These are phyloP conservation scores for Meloe dianella DNA, from an alignment of 2,888 invertebrate species.

Conservation along the genomic window DNA sequence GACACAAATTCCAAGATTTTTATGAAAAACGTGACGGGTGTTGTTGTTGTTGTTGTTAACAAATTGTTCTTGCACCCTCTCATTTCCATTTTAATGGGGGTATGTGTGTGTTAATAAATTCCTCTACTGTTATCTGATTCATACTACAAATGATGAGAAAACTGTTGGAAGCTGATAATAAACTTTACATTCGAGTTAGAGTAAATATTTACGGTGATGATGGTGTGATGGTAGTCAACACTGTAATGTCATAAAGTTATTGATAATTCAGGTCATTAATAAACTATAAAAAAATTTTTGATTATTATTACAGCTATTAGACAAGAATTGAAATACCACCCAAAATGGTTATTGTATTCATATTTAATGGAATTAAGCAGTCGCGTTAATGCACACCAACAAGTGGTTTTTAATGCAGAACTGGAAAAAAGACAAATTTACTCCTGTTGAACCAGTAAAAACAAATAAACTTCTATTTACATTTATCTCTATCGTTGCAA, in stretches of 20 bases:
- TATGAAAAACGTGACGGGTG: too few species aligned
- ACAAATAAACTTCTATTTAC: neutral
- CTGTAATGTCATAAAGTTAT: neutral
- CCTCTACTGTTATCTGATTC: neutral
- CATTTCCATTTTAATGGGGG: neutral
- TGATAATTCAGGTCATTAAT: conserved; percentile 1
- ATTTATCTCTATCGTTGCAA: neutral
- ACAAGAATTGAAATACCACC: neutral
- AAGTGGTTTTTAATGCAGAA: conserved; percentile 14
- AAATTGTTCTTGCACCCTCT: neutral
- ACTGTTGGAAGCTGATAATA: conserved; percentile 13
- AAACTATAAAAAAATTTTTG: neutral
- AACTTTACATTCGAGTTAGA: conserved; percentile 11
- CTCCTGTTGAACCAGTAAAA: neutral
- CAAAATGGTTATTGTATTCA: neutral
- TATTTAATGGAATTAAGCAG: neutral
- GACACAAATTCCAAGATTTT: neutral
- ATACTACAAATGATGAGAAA: neutral
- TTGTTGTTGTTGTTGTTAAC: conserved; percentile 9
- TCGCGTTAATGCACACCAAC: conserved; percentile 4
- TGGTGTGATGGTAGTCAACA: conserved; percentile 7
- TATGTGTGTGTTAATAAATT: neutral
- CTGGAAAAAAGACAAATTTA: too few species aligned
- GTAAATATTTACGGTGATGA: conserved; percentile 13
- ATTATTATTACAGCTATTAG: neutral